Base-by-base conservation (phyloP, 1,140 invertebrate species). In the Diuraphis noxia region DNA sequence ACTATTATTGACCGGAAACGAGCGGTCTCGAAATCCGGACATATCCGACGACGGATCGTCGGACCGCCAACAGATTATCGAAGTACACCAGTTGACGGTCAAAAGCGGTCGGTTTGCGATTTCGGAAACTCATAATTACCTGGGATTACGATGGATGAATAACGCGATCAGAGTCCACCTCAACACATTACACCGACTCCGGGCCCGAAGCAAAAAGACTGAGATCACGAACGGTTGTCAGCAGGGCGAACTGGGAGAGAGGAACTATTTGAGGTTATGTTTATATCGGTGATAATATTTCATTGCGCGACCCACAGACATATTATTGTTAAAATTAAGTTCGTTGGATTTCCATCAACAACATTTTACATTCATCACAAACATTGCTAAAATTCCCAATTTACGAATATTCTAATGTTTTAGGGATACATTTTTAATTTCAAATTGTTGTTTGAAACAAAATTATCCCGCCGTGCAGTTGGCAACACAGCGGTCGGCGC, bases 121-220 rank as follows among this genome's bases (percentile, higher is more conserved):
- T 34, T 23, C 19, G 21, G 0, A 43, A 90, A 10, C 30, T 34
- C 1, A 82, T 52, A 52, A 30, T 82, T 91, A 91, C 89, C 89
- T 81, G 30, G 43, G 89, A 91, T 91, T 91, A 30, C 77, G 89
- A 91, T n/a, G 89, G 89, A 91, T 91, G 34, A 91, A 91, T n/a
- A 46, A 46, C n/a, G 52, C n/a, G 77, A 81, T 82, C 77, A 81
- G 25, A 91, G 49, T n/a, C 10, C 77, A 38, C 10, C 77, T 52
- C 34, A 25, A 49, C 49, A 46, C 89, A 91, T 82, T 40, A 91
- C 89, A 91, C 72, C 77, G 43, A 79, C n/a, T 46, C 21, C 43
- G 77, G 43, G 21, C 81, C 89, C 89, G 89, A 52, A 91, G 77
- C 81, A 81, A 91, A 90, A 82, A 52, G 89, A 91, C 89, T 81